phyloP scores from a whole-genome alignment of 1,140 invertebrate genomes.

The Trichomalopsis sarcophagae region DNA sequence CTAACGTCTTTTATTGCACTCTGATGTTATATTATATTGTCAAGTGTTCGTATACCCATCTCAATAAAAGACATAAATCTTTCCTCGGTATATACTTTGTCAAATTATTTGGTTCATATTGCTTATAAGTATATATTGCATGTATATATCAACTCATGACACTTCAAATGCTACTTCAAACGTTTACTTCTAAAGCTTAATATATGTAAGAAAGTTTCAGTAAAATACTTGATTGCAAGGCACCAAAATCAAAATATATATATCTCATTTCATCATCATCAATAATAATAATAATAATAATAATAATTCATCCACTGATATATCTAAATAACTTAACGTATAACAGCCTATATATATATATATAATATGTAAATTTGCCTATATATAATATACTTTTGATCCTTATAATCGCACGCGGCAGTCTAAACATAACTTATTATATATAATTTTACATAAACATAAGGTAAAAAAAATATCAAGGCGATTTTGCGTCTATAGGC shows the following conservation, averaged over 20 bases:
- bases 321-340: background rate
- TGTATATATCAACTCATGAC: background rate
- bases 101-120: background rate
- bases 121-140: background rate
- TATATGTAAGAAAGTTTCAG: constrained; percentile 39
- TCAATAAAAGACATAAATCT: constrained; percentile 29
- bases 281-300: constrained; percentile 8
- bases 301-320: constrained; percentile 27
- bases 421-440: background rate
- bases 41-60: background rate
- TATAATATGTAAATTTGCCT: background rate
- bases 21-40: no score
- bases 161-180: constrained; percentile 30
- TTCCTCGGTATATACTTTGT: constrained; percentile 8
- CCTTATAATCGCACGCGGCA: background rate
- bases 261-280: background rate
- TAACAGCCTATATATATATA: constrained; percentile 3
- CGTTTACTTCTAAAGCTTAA: constrained; percentile 21
- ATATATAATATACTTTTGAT: constrained; percentile 1
- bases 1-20: constrained; percentile 30
- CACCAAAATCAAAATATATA: constrained; percentile 34
- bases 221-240: constrained; percentile 54
- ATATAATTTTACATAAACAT: background rate
- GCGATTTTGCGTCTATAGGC: background rate
- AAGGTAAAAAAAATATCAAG: background rate